Percentiles rank a stretch among this genome's conserved stretches.
Conservation (phyloP, 2,797 vertebrate species). For the Cyprinodon diabolis region DNA sequence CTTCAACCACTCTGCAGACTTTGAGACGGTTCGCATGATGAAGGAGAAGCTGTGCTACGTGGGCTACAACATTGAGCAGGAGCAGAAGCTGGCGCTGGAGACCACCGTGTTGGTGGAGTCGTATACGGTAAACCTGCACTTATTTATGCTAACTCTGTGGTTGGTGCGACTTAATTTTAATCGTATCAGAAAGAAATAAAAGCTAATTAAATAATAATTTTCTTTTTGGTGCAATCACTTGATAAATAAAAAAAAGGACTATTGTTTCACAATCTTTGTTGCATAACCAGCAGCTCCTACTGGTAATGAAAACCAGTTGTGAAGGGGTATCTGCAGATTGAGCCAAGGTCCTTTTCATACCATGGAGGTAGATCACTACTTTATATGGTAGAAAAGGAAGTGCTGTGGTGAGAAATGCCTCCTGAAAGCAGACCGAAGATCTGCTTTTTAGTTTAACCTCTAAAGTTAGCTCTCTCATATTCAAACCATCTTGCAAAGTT, state of each 20-base stretch:
- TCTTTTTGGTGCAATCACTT: background rate
- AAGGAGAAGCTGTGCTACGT: slow-evolving; percentile 88
- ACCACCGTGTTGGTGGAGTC: slow-evolving; percentile 86
- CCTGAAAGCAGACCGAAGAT: too few relatives aligned
- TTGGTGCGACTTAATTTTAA: background rate
- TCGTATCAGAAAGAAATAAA: background rate
- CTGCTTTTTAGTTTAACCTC: background rate
- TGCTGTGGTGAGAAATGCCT: too few relatives aligned
- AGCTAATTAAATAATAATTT: background rate
- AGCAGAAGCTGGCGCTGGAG: slow-evolving; percentile 84
- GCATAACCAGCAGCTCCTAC: background rate
- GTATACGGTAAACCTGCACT: slow-evolving; percentile 71
- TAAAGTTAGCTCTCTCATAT: background rate
- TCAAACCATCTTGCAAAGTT: background rate
- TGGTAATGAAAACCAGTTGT: background rate
- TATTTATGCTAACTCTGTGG: background rate
- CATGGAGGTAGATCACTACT: too few relatives aligned
- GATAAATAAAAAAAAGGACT: background rate
- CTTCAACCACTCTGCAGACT: slow-evolving; percentile 88
- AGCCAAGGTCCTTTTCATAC: background rate
- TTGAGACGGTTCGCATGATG: slow-evolving; percentile 87
- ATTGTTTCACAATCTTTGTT: background rate
- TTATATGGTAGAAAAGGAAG: too few relatives aligned
- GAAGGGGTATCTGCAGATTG: background rate
- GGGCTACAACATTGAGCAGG: slow-evolving; percentile 88